Base-by-base conservation (phyloP, 2,888 invertebrate genomes). In the Harmothoe impar region DNA sequence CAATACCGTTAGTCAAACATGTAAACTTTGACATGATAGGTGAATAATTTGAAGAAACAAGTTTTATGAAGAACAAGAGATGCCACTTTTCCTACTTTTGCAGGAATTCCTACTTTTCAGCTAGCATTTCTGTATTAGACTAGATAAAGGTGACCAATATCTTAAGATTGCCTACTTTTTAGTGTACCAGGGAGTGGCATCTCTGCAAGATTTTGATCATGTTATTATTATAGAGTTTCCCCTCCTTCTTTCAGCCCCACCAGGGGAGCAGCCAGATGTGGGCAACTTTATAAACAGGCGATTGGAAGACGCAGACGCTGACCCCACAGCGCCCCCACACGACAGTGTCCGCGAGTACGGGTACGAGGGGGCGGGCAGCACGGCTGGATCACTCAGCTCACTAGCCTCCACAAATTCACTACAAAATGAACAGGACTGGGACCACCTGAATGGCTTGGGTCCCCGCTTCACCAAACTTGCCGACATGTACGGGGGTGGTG, bases 341-440 rank as follows among this genome's bases (percentile, higher is more conserved):
- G 99, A 99, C 96, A 99, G 99, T 96, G 97, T 99, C 94, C 97
- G 99, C 96, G 99, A 99, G 97, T 99, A 99, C 96, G 99, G 99
- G 91, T 99, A 99, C 95, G 99, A 99, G 96, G 99, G 99, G 78
- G 98, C 98, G 95, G 95, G 94, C 5, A 99, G 98, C 96, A 99
- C 98, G 91, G 99, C 99, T 68, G 99, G 99, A 90, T 99, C 99
- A 0, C 97, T 99, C 90, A 99, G 99, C 95, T 99, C 99, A 86
- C 97, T 99, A 94, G 98, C 98, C 94, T 94, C 94, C 90, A 92
- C 96, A 77, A 95, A 98, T 98, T 98, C 95, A 98, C 98, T 99
- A 96, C 99, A 98, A 96, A 33, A 68, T n/a, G 99, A 99, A 96
- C 99, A 99, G 96, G 99, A 99, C 95, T 99, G 99, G 96, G 98